Conservation (phyloP, 2,888 invertebrate genomes). For the Andrena hattorfiana region DNA sequence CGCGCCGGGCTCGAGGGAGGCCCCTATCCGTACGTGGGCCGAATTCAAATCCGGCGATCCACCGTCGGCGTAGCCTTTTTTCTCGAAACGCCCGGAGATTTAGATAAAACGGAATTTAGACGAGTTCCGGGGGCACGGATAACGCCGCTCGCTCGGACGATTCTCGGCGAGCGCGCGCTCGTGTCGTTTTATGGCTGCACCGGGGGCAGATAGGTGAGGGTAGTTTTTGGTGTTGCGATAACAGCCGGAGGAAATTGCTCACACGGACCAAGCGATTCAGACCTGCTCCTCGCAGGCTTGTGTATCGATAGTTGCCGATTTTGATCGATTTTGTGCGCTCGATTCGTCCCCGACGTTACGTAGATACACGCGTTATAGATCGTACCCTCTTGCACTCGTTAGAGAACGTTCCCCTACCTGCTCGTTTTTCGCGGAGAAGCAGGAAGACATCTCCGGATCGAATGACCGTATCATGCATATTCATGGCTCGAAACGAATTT, state of each 20-base stretch:
- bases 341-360: too few species aligned
- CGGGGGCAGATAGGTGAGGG: not conserved
- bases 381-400: too few species aligned
- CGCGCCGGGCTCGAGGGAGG: not conserved
- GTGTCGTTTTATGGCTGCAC: not conserved
- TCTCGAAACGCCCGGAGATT: slow-evolving; percentile 13
- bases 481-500: not conserved
- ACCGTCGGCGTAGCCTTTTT: not conserved
- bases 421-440: not conserved
- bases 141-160: not conserved
- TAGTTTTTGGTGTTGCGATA: not conserved
- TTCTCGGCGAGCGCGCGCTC: not conserved
- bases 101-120: slow-evolving; percentile 30
- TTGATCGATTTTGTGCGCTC: too few species aligned
- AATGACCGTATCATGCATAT: not conserved
- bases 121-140: not conserved
- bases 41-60: slow-evolving; percentile 37
- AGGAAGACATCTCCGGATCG: not conserved
- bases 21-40: slow-evolving; percentile 29
- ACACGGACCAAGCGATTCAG: too few species aligned
- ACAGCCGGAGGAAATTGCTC: too few species aligned
- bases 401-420: too few species aligned
- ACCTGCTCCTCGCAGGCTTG: too few species aligned
- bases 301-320: too few species aligned
- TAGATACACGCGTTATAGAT: too few species aligned